phyloP scores from a whole-genome alignment of 2,888 invertebrate genomes.

The Entomobrya proxima region DNA sequence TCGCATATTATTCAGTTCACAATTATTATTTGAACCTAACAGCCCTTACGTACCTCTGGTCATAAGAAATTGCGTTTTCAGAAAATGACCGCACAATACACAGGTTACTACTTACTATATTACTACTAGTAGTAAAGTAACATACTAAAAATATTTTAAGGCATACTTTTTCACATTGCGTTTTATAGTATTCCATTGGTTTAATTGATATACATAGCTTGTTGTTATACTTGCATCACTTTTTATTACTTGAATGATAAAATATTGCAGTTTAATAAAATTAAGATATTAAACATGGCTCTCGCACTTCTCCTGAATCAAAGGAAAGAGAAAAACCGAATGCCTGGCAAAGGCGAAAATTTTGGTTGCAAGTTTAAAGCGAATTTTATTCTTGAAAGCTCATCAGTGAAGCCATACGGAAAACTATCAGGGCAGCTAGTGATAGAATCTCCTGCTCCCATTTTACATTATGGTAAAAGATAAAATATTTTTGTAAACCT shows the following conservation, averaged over 20 bases:
- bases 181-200: background rate
- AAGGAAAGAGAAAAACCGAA: constrained; percentile 29
- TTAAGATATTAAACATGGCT: constrained; percentile 9
- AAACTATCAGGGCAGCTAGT: constrained; percentile 42
- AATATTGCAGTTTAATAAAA: background rate
- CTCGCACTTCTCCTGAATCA: constrained; percentile 47
- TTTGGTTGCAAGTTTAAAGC: constrained; percentile 57
- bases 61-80: background rate
- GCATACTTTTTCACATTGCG: background rate
- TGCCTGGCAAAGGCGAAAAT: constrained; percentile 52
- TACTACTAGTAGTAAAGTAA: no score
- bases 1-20: background rate
- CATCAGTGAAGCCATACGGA: constrained; percentile 47
- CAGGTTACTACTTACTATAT: no score
- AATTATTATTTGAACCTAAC: background rate
- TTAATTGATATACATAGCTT: background rate
- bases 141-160: no score
- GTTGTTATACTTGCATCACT: background rate
- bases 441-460: constrained; percentile 53
- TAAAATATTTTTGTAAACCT: background rate
- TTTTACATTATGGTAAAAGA: constrained; percentile 53
- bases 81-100: background rate
- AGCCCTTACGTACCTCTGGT: background rate
- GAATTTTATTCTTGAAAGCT: constrained; percentile 50
- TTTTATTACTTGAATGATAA: no score